Base-by-base conservation (phyloP, 2,888 invertebrate species). In the Plebejus anna region DNA sequence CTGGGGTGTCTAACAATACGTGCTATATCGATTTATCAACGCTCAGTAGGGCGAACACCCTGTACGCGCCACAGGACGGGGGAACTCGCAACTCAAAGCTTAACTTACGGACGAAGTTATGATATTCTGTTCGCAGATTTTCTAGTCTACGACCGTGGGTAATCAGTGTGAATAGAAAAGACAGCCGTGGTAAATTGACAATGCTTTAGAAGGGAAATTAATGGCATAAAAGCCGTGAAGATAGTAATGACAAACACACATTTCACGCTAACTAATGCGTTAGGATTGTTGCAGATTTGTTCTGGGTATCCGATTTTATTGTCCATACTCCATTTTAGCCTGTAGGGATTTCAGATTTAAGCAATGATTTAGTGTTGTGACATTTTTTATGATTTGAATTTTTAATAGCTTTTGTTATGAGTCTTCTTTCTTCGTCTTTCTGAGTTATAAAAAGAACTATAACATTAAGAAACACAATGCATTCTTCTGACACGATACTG, bases 141-240 rank as follows among this genome's bases (percentile, higher is more conserved):
- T 80, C 78, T 85, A 83, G 70, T 78, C 84, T 89, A 77, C 84
- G 79, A 79, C 83, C 83, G 77, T 76, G 76, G 83, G 84, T 86
- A 83, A 84, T 86, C 83, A 79, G 84, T 85, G 87, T 85, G 84
- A 87, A 87, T 83, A 81, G 83, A 83, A 87, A 82, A 85, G 90
- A 91, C 91, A 90, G 84, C 86, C 92, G 88, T 89, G 84, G 86
- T 86, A 82, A 91, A 92, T 90, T 81, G 84, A 90, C 91, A 92
- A 93, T 89, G 85, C 87, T 83, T 91, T 90, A 89, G 88, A 90
- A 90, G 87, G 88, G 87, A 89, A 87, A 91, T 91, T 90, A 91
- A 91, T 91, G 88, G 88, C 84, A 87, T 89, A 88, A 90, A 86
- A 86, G 85, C 91, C 91, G 89, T 91, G 91, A 90, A 90, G 88